These are phyloP conservation scores for Leptopilina syphax DNA, from an alignment of 2,888 invertebrate species.

Conservation along the genomic window DNA sequence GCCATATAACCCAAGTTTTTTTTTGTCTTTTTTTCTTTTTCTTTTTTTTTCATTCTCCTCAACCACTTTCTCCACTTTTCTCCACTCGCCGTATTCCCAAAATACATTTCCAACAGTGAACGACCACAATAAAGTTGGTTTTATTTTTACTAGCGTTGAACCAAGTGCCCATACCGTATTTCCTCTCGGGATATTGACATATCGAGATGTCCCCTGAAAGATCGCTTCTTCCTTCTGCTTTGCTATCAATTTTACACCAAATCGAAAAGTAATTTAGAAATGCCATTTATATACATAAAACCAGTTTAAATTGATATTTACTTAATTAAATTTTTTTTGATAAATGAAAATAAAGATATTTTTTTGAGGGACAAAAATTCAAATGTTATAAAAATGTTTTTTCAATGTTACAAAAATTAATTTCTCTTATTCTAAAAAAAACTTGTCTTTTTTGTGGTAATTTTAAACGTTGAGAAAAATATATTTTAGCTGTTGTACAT, in stretches of 20 bases:
- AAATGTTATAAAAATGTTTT: not conserved
- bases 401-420: too few relatives aligned
- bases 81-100: conserved; percentile 47
- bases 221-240: conserved; percentile 61
- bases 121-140: conserved; percentile 67
- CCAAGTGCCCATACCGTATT: conserved; percentile 65
- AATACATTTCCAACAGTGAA: conserved; percentile 60
- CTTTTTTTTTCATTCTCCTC: conserved; percentile 14
- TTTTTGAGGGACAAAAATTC: not conserved
- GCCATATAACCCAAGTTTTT: conserved; percentile 1
- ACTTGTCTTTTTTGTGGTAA: too few relatives aligned
- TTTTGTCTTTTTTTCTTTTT: conserved; percentile 42
- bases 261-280: conserved; percentile 51
- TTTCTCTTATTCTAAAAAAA: too few relatives aligned
- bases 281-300: conserved; percentile 61
- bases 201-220: conserved; percentile 62
- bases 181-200: conserved; percentile 68
- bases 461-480: too few relatives aligned
- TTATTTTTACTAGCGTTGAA: conserved; percentile 68
- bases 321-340: not conserved
- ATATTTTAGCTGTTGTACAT: too few relatives aligned
- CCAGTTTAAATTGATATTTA: not conserved
- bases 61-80: conserved; percentile 41
- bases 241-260: conserved; percentile 67
- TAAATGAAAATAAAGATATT: not conserved